These are phyloP conservation scores for Oryzias woworae DNA, from an alignment of 2,113 vertebrate species.

Conservation along the genomic window DNA sequence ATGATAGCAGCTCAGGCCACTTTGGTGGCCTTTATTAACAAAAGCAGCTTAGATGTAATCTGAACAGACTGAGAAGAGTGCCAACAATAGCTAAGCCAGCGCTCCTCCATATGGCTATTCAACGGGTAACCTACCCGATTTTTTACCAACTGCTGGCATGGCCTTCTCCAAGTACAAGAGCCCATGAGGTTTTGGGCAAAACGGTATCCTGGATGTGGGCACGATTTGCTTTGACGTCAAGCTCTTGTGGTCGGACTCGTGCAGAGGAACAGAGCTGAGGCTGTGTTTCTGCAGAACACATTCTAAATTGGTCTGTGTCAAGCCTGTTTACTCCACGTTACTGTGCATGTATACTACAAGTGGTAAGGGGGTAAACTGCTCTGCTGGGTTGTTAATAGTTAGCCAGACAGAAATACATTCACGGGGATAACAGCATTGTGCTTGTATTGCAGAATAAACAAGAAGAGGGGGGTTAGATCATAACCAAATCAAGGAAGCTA, in stretches of 20 bases:
- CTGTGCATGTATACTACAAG: conserved; percentile 46
- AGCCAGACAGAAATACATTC: not conserved
- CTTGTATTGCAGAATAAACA: not conserved
- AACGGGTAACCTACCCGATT: conserved; percentile 38
- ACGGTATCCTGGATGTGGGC: conserved; percentile 34
- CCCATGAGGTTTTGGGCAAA: conserved; percentile 12
- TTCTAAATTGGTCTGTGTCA: conserved; percentile 43
- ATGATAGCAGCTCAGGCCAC: conserved; percentile 47
- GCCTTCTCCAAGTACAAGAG: conserved; percentile 1
- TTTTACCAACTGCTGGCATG: conserved; percentile 9
- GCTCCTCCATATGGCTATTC: conserved; percentile 66
- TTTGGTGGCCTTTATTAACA: conserved; percentile 48
- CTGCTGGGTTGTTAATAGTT: conserved; percentile 14
- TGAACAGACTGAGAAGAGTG: conserved; percentile 63
- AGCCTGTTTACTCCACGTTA: conserved; percentile 28
- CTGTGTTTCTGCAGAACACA: conserved; percentile 53
- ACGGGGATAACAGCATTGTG: not conserved
- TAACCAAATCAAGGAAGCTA: conserved; percentile 1
- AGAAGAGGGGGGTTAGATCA: conserved; percentile 11
- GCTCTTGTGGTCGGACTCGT: conserved; percentile 26
- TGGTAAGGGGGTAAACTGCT: conserved; percentile 28
- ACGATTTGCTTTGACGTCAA: conserved; percentile 37
- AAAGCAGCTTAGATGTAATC: conserved; percentile 77
- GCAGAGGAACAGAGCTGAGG: conserved; percentile 37
- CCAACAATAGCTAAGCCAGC: conserved; percentile 60